Base-by-base conservation (phyloP, 2,797 vertebrate species). In the Cossypha niveicapilla region DNA sequence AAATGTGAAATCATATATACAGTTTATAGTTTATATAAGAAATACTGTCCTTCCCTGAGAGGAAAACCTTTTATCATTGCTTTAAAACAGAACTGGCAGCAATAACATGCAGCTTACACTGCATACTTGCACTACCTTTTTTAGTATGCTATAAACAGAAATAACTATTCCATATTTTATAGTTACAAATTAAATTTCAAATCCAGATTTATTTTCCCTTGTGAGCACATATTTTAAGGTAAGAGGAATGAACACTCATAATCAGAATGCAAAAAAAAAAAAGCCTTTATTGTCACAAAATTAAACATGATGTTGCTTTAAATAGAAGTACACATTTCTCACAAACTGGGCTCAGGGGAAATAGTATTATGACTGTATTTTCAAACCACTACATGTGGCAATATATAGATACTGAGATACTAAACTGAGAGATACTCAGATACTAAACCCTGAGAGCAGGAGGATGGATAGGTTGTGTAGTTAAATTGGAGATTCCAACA, bases 121-220 rank as follows among this genome's bases (percentile, higher is more conserved):
- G 22, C 7, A 9, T 78, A 66, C 58, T 81, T 96, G 51, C 53
- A 24, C 65, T 87, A 44, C 39, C 23, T 73, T 83, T 94, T 95
- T 87, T 71, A 90, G 71, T 71, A 58, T 63, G 48, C 78, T 81
- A 24, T 89, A 93, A 96, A 84, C 70, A 94, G 83, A 93, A 96
- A 91, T 83, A 96, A 60, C 70, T 81, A 48, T 61, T 92, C 34
- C 10, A 6, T 86, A 60, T 86, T 89, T 95, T 88, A 88, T 47
- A 82, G 70, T 32, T 94, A 57, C 57, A 90, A 76, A 86, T 94
- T 89, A 61, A 89, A 90, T 93, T 94, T 89, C 42, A 93, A 81
- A 92, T 84, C 48, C 68, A 88, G 70, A 79, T 94, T 95, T 96
- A 93, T 94, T 93, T 89, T 91, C 13, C 58, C 57, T 63, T 65